Evolutionary conservation across 1,140 invertebrate species (phyloP).

Genomic region (Hydropsyche tenuis): DNA sequence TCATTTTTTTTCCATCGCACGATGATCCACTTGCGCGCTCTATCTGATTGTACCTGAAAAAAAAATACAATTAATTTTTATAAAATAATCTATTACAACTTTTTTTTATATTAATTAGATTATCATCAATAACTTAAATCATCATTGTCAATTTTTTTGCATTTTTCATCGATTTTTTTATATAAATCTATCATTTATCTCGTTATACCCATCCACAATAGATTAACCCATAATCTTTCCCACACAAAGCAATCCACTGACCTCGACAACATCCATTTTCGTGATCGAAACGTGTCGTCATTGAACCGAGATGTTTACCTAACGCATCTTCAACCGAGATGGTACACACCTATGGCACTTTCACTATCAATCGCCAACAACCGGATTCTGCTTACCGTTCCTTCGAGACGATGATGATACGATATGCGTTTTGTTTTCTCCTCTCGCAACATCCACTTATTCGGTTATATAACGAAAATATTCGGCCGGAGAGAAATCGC

Average conservation of each 20-base stretch:
- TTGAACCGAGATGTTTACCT: conserved; percentile 18
- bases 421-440: conserved; percentile 21
- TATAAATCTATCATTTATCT: no score
- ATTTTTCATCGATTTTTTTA: not conserved
- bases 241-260: not conserved
- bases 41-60: not conserved
- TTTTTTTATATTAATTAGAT: no score
- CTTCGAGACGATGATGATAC: not conserved
- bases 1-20: not conserved
- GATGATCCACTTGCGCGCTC: no score
- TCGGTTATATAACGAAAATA: not conserved
- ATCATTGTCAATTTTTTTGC: no score
- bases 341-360: conserved; percentile 16
- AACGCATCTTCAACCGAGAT: conserved; percentile 17
- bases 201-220: no score
- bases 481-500: conserved; percentile 19
- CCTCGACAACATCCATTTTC: not conserved
- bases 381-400: conserved; percentile 28
- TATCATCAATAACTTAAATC: no score
- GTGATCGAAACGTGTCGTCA: conserved; percentile 19
- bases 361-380: conserved; percentile 31
- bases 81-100: no score
- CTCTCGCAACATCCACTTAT: conserved; percentile 1
- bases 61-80: no score
- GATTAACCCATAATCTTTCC: no score